Evolutionary conservation across 1,140 invertebrate genomes (phyloP).

Genomic region (Hyphantria cunea): DNA sequence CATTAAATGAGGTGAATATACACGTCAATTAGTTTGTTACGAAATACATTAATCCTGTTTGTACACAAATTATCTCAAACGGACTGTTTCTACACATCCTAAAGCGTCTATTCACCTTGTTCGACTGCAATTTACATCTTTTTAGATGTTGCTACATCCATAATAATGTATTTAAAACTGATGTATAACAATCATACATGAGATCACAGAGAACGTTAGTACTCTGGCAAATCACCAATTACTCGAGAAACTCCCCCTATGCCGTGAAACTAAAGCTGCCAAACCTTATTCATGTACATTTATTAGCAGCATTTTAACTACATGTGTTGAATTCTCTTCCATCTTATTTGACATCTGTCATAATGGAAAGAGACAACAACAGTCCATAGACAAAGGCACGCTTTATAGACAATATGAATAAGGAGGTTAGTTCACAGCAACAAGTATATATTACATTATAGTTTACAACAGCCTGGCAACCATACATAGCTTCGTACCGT

Average conservation of each 20-base stretch:
- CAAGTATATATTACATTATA: conserved; percentile 24
- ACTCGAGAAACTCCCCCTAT: conserved; percentile 44
- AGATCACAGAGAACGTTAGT: conserved; percentile 75
- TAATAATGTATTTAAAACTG: conserved; percentile 49
- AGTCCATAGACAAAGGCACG: too few species aligned
- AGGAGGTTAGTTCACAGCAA: conserved; percentile 5
- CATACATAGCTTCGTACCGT: conserved; percentile 51
- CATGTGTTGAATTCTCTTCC: too few species aligned
- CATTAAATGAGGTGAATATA: too few species aligned
- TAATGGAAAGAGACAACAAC: too few species aligned
- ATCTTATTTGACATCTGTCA: too few species aligned
- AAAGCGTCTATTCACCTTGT: too few species aligned
- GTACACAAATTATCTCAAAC: too few species aligned
- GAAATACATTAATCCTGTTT: too few species aligned
- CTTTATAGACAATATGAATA: too few species aligned
- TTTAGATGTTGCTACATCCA: conserved; percentile 55
- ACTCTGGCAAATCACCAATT: conserved; percentile 70
- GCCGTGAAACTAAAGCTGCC: conserved; percentile 11
- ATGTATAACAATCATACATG: conserved; percentile 70
- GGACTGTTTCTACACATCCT: too few species aligned
- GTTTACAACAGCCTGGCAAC: conserved; percentile 52
- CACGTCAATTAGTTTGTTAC: too few species aligned
- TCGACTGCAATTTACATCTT: neutral
- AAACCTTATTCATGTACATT: neutral
- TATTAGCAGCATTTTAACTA: too few species aligned